Conservation (phyloP, 2,888 invertebrate species). For the Mimachlamys varia region DNA sequence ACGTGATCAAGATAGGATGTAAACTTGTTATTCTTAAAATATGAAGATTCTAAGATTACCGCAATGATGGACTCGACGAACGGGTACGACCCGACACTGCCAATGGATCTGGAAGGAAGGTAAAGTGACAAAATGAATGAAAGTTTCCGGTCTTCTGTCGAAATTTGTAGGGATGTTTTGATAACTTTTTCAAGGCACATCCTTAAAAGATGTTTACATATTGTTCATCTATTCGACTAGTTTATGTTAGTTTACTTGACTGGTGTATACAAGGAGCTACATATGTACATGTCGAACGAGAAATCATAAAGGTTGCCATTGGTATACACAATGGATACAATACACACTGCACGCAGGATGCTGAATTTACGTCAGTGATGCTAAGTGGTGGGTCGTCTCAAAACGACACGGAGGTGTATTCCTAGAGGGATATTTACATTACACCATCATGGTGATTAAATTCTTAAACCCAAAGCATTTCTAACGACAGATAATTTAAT, state of each 20-base stretch:
- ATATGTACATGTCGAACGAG: not conserved
- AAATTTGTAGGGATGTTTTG: not conserved
- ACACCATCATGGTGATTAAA: no score
- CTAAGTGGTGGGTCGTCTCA: conserved; percentile 34
- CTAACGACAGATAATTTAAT: no score
- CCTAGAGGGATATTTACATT: no score
- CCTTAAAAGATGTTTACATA: not conserved
- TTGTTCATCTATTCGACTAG: not conserved
- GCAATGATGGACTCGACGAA: conserved; percentile 55
- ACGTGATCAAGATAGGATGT: conserved; percentile 24
- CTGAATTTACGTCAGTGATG: conserved; percentile 34
- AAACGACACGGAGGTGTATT: not conserved
- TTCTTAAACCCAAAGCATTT: no score
- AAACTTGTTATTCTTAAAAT: not conserved
- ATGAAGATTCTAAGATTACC: not conserved
- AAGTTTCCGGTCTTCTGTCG: not conserved
- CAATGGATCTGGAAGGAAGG: conserved; percentile 68
- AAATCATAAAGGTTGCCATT: not conserved
- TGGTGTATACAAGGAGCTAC: not conserved
- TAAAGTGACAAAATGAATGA: conserved; percentile 39
- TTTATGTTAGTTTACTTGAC: not conserved
- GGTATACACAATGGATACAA: conserved; percentile 9
- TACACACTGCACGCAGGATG: conserved; percentile 4
- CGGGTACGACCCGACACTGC: conserved; percentile 63
- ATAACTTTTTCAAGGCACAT: not conserved